phyloP scores from a whole-genome alignment of 1,140 invertebrate genomes.

The Solenopsis invicta region DNA sequence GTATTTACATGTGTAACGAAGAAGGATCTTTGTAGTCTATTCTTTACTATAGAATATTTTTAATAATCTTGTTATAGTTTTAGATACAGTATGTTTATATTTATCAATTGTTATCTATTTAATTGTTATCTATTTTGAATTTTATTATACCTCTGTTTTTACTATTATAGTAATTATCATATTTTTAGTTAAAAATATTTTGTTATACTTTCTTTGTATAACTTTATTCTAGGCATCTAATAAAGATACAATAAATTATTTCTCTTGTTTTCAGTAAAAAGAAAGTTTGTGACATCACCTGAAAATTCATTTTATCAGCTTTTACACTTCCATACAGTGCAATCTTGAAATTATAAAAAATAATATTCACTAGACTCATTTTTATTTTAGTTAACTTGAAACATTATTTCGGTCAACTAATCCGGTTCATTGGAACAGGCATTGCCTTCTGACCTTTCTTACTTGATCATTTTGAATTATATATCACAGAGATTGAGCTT shows the following conservation, averaged over 20 bases:
- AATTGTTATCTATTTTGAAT: conserved; percentile 1
- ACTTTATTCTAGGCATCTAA: neutral
- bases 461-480: neutral
- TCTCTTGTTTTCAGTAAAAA: neutral
- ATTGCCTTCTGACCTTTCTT: neutral
- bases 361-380: neutral
- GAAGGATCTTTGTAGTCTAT: neutral
- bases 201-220: neutral
- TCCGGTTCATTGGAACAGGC: neutral
- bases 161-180: neutral
- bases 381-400: neutral
- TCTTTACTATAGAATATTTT: neutral
- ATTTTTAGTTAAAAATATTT: neutral
- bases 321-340: neutral
- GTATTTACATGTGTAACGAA: neutral
- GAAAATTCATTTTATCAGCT: neutral
- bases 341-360: neutral
- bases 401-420: neutral
- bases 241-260: neutral
- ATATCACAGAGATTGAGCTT: neutral
- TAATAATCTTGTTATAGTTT: conserved; percentile 6
- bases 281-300: neutral
- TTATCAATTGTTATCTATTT: neutral
- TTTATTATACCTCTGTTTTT: neutral
- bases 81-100: neutral